Evolutionary conservation across 2,113 vertebrate genomes (phyloP).

Genomic region (Rhea pennata): DNA sequence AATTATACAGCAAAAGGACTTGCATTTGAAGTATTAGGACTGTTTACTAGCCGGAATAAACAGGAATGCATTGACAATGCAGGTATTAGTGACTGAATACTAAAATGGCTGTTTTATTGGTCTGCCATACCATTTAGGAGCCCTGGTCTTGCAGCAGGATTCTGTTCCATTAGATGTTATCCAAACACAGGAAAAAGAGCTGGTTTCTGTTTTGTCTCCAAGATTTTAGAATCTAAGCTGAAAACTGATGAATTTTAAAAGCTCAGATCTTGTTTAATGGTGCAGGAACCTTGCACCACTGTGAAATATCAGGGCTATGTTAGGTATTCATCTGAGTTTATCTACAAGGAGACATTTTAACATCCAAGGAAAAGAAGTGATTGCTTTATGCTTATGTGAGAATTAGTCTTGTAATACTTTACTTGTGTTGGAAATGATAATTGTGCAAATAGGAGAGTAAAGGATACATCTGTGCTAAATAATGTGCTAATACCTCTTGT

Average conservation of each 20-base stretch:
- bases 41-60: not conserved
- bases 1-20: not conserved
- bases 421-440: not conserved
- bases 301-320: not conserved
- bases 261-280: not conserved
- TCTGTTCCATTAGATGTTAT: not conserved
- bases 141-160: not conserved
- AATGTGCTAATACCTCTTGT: not conserved
- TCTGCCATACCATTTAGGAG: not conserved
- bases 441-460: not conserved
- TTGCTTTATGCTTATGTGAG: not conserved
- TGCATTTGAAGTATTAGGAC: not conserved
- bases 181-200: not conserved
- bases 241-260: not conserved
- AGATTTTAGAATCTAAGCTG: not conserved
- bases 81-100: not conserved
- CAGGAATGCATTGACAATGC: not conserved
- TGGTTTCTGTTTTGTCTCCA: not conserved
- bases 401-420: not conserved
- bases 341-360: not conserved
- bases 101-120: not conserved
- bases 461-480: not conserved
- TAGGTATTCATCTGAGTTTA: not conserved
- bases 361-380: not conserved
- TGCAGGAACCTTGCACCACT: not conserved